These are phyloP conservation scores for Acridotheres tristis DNA, from an alignment of 2,797 vertebrate genomes.

Conservation along the genomic window DNA sequence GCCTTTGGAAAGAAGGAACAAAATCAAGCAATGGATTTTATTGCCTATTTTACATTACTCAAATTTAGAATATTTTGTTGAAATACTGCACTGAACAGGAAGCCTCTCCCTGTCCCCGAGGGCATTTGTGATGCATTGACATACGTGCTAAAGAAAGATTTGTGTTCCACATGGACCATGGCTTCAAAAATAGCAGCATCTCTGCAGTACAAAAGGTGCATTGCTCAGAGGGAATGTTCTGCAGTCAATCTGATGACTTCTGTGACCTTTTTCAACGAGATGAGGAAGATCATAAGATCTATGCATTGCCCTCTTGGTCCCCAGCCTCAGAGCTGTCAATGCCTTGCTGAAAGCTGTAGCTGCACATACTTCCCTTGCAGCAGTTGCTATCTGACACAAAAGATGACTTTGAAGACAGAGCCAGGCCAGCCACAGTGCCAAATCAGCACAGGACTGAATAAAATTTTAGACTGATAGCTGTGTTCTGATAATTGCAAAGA, in stretches of 20 bases:
- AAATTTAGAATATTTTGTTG: slow-evolving; percentile 10
- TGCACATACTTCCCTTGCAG: not conserved
- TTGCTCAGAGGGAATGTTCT: slow-evolving; percentile 24
- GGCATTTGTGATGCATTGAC: slow-evolving; percentile 13
- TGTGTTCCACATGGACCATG: not conserved
- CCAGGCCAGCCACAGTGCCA: not conserved
- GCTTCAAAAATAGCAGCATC: slow-evolving; percentile 25
- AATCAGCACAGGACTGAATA: not conserved
- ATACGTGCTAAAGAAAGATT: slow-evolving; percentile 39
- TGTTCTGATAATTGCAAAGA: not conserved
- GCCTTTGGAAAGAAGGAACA: not conserved
- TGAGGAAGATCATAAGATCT: slow-evolving; percentile 22
- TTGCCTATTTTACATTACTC: not conserved
- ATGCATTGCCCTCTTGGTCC: not conserved
- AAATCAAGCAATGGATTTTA: not conserved
- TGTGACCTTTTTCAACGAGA: not conserved
- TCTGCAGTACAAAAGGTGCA: slow-evolving; percentile 18
- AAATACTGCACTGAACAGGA: not conserved
- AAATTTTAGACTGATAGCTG: not conserved
- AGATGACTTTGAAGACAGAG: slow-evolving; percentile 25
- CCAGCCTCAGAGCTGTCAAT: not conserved
- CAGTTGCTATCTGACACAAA: slow-evolving; percentile 10
- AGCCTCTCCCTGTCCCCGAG: not conserved
- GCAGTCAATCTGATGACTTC: slow-evolving; percentile 32
- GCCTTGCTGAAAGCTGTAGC: slow-evolving; percentile 20